Base-by-base conservation (phyloP, 2,888 invertebrate species). In the Mystacides longicornis region DNA sequence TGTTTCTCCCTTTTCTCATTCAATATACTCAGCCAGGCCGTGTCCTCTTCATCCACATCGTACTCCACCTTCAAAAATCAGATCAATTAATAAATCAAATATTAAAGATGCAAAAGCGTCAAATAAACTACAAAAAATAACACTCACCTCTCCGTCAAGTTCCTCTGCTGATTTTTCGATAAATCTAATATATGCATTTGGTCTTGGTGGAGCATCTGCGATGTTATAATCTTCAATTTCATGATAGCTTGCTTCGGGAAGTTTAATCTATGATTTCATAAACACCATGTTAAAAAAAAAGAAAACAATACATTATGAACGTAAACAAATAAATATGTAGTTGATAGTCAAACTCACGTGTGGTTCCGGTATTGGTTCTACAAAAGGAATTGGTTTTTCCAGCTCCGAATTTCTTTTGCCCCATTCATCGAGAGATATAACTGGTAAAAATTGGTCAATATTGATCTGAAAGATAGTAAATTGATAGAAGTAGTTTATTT, bases 41-140 rank as follows among this genome's bases (percentile, higher is more conserved):
- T 89, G 67, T 99, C 98, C 75, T 98, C 97, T 69, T 98, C 98
- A 70, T 99, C 98, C 63, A 97, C 88, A 74, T 98, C 98, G 76
- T 98, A 99, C 70, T 98, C 98, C 5, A 86, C 84, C 68, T 68
- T n/a, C n/a, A n/a, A 22, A 23, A 55, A 43, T 21, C 22, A 54
- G 9, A 21, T n/a, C n/a, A 27, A 27, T 27, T 27, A 7, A 27
- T 27, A 27, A 27, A n/a, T n/a, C n/a, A 23, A 54, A 56, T 21
- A 27, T 27, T 27, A 27, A 7, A n/a, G n/a, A n/a, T 27, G 27
- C 27, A 7, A 27, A 27, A 27, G 11, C 7, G 27, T 27, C 7
- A n/a, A n/a, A n/a, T n/a, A n/a, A n/a, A n/a, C n/a, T 31, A 31
- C 9, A 31, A 14, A 31, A 31, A 31, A 31, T 14, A 37, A 14